Base-by-base conservation (phyloP, 2,797 vertebrate genomes). In the Ficedula albicollis region DNA sequence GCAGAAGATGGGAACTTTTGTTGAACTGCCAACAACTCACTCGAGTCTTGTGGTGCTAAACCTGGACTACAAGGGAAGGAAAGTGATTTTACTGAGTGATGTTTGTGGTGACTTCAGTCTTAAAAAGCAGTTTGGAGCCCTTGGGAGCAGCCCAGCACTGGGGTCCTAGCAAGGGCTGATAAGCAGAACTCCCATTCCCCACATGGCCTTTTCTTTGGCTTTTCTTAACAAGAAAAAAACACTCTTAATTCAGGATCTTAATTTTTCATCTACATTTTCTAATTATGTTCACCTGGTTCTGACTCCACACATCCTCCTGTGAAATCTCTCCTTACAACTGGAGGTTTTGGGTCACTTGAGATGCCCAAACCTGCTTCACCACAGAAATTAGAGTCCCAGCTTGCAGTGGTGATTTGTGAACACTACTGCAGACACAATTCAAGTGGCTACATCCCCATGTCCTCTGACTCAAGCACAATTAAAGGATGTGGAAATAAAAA, bases 401-500 rank as follows among this genome's bases (percentile, higher is more conserved):
- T n/a, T 80, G 74, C 4, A 77, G 49, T 0, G 29, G 56, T 32
- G 64, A 56, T 56, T 63, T 70, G 46, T 10, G 20, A 81, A 69
- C 1, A 4, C 23, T 21, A 7, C 0, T 15, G 59, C 68, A 73
- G 70, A 46, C 34, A 69, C 73, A 73, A 55, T 29, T 89, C 52
- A 41, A 0, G 0, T 17, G 16, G 25, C 44, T 82, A 3, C 30
- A 72, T 14, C 69, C 15, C 64, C 8, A 7, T 3, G 22, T 46
- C 59, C 63, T 82, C 73, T 58, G 69, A 68, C 32, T 18, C n/a
- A 32, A 85, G 62, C 29, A 46, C 82, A 78, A 58, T 66, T 62
- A 68, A 58, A 89, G 18, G 54, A 87, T 26, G 22, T 32, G 72
- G 43, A 93, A 84, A 89, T 70, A 87, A 95, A 94, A 85, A 68